Evolutionary conservation across 2,113 vertebrate genomes (phyloP).

Genomic region (Cricetomys ansorgei): DNA sequence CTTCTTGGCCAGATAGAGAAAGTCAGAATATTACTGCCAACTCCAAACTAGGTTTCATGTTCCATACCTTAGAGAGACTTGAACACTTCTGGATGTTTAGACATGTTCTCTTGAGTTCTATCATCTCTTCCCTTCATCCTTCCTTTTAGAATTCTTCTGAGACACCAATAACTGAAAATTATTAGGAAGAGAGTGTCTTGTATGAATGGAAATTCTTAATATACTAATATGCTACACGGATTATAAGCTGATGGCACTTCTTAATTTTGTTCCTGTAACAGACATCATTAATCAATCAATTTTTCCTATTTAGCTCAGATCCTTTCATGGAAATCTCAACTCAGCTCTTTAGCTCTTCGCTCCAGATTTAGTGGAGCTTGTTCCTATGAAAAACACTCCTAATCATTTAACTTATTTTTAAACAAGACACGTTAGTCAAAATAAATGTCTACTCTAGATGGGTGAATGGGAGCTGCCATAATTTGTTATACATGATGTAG

Average conservation of each 20-base stretch:
- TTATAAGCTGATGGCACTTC: background rate
- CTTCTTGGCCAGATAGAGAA: background rate
- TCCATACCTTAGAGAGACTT: background rate
- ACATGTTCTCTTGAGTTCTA: background rate
- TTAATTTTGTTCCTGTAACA: background rate
- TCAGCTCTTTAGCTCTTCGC: background rate
- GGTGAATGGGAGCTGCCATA: background rate
- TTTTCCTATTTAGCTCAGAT: background rate
- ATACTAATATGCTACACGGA: constrained; percentile 39
- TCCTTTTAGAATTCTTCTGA: background rate
- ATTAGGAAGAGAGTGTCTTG: background rate
- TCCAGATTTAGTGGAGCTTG: background rate
- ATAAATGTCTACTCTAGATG: background rate
- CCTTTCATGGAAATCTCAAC: background rate
- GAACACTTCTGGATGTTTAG: constrained; percentile 25
- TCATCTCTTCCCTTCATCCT: background rate
- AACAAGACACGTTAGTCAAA: constrained; percentile 22
- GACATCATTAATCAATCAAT: constrained; percentile 20
- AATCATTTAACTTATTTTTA: background rate
- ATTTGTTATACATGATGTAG: background rate
- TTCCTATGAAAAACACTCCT: background rate
- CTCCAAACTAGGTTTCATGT: constrained; percentile 22
- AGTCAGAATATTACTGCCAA: constrained; percentile 7
- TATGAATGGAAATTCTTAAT: background rate
- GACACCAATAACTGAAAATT: background rate